Conservation (phyloP, 2,797 vertebrate genomes). For the Alosa sapidissima region DNA sequence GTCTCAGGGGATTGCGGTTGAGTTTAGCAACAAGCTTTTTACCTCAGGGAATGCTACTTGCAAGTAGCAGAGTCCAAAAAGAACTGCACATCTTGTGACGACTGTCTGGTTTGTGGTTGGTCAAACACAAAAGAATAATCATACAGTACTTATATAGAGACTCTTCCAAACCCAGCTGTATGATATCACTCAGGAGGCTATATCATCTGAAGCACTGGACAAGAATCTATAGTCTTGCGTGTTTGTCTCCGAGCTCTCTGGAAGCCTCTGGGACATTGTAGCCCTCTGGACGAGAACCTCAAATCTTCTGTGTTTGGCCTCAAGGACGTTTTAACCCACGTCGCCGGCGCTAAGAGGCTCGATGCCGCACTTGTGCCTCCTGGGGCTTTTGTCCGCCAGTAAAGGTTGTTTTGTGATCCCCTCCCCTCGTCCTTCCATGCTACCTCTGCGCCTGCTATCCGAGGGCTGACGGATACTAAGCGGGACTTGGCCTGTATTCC, state of each 20-base stretch:
- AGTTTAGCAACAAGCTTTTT: not conserved
- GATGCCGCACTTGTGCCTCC: not conserved
- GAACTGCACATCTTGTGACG: not conserved
- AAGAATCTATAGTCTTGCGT: not conserved
- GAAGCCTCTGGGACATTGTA: not conserved
- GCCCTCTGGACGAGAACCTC: not conserved
- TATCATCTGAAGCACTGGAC: not conserved
- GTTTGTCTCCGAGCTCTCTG: not conserved
- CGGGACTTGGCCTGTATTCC: constrained; percentile 1
- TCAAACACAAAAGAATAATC: not conserved
- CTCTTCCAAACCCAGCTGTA: too few relatives aligned
- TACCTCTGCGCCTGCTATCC: not conserved
- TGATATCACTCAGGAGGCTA: too few relatives aligned
- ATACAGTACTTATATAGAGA: too few relatives aligned
- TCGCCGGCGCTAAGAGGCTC: not conserved
- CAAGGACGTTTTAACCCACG: not conserved
- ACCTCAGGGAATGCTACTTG: not conserved
- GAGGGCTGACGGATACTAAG: not conserved
- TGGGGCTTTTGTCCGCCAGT: not conserved
- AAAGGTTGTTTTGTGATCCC: constrained; percentile 13
- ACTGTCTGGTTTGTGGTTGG: not conserved
- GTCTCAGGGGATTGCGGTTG: not conserved
- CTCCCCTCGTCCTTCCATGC: not conserved
- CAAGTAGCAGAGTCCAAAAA: not conserved
- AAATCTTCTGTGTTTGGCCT: not conserved